A percentile compares a stretch with the other conserved stretches of the same genome.
Conservation (phyloP, 2,113 vertebrate genomes). For the Microcebus tavaratra region DNA sequence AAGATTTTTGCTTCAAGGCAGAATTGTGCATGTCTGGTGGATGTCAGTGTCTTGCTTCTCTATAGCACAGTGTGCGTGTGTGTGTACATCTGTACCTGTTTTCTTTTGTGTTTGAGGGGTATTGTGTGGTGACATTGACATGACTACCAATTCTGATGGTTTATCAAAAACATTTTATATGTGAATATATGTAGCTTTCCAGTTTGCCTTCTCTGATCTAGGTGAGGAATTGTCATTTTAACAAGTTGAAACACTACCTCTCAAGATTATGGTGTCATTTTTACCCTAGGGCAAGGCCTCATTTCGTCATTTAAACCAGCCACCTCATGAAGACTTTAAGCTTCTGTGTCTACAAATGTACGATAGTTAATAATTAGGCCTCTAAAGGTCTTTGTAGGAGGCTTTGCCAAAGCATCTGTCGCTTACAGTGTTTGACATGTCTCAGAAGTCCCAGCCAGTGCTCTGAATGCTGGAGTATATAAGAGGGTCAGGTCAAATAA, state of each 20-base stretch:
- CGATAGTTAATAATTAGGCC: not conserved
- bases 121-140: not conserved
- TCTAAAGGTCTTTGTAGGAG: conserved; percentile 4
- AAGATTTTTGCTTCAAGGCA: conserved; percentile 47
- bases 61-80: not conserved
- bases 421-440: not conserved
- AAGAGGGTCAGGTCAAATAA: not conserved
- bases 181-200: not conserved
- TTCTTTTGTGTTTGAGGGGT: not conserved
- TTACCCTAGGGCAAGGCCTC: not conserved
- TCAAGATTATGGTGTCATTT: conserved; percentile 51
- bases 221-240: conserved; percentile 13
- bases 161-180: not conserved
- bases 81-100: not conserved
- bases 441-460: not conserved
- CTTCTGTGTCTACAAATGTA: not conserved
- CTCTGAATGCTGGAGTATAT: not conserved
- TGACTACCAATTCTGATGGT: not conserved
- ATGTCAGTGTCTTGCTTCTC: not conserved
- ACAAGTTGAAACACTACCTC: conserved; percentile 22
- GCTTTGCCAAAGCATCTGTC: not conserved
- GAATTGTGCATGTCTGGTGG: not conserved
- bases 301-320: conserved; percentile 51
- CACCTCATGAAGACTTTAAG: conserved; percentile 36
- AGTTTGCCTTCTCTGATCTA: conserved; percentile 1